Percentiles rank a stretch among this genome's conserved stretches.
Conservation (phyloP, 2,797 vertebrate species). For the Rhadinocentrus ornatus region DNA sequence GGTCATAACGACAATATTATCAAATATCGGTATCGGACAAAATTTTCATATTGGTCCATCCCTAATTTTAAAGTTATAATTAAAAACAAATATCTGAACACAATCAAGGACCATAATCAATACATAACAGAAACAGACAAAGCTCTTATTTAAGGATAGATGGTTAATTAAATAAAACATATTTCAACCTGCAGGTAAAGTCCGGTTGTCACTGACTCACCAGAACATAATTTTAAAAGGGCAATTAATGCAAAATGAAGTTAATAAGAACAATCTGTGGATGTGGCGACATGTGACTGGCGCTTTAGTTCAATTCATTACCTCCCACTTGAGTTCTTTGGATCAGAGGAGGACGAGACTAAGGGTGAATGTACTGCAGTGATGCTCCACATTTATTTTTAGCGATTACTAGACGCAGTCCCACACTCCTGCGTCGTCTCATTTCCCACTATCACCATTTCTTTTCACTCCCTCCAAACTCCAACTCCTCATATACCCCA, state of each 20-base stretch:
- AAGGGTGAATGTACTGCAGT: slow-evolving; percentile 17
- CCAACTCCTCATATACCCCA: slow-evolving; percentile 4
- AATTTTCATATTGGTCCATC: too few relatives aligned
- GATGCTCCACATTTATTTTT: slow-evolving; percentile 23
- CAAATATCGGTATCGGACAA: too few relatives aligned
- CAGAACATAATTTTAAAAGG: slow-evolving; percentile 22
- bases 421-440: slow-evolving; percentile 35
- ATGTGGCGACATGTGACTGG: slow-evolving; percentile 40
- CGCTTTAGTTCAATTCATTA: slow-evolving; percentile 48
- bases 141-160: background rate
- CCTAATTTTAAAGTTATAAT: slow-evolving; percentile 22
- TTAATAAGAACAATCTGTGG: slow-evolving; percentile 47
- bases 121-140: background rate
- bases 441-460: slow-evolving; percentile 39
- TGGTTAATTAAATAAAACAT: slow-evolving; percentile 9
- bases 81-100: background rate
- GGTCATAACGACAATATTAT: too few relatives aligned
- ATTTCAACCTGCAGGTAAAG: slow-evolving; percentile 19
- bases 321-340: slow-evolving; percentile 18
- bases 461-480: background rate
- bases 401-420: slow-evolving; percentile 40
- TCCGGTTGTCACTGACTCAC: slow-evolving; percentile 9
- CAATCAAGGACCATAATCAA: background rate
- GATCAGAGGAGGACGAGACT: slow-evolving; percentile 17
- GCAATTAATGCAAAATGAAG: slow-evolving; percentile 29